Evolutionary conservation across 2,113 vertebrate species (phyloP), one percentile per base, ranked within the genome.

Genomic region (Gallinago paraguaiae): DNA sequence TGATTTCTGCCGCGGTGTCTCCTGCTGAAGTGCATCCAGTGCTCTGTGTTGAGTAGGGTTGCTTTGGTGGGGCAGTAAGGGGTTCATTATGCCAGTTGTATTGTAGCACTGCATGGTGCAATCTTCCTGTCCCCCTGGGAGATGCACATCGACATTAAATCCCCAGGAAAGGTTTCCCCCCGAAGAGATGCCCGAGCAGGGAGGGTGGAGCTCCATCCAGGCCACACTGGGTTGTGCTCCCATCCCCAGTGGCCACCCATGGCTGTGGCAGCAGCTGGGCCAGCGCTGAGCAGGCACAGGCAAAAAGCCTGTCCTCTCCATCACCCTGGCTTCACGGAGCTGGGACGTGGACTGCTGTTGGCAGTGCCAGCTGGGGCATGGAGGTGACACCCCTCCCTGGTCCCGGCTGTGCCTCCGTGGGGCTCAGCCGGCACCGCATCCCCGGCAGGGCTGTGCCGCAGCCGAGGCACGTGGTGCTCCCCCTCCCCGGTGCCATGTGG

Each of bases 291-390:
- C 10, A 18, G 39, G 24, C 8, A 2, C 25, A 25, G 56, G 27
- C 31, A 22, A 46, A 30, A 48, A 74, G 28, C 50, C 20, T 45
- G 7, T 20, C 24, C 31, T 2, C 30, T 50, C 48, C 59, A n/a
- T 59, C 7, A 0, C 33, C 28, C 37, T 0, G 2, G 30, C 35
- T 61, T 39, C n/a, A 5, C 1, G 0, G 39, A 33, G 60, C 72
- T 0, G 10, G n/a, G 13, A 17, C 4, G 0, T 6, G n/a, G 75
- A 20, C 19, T 8, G 0, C 68, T 13, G 25, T 6, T 31, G 43
- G 33, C 43, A 13, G 50, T 46, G 56, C n/a, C 59, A 30, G 23
- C 6, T 2, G 28, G 33, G 81, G 8, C 6, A 4, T 4, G 6
- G 51, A 5, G 13, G 28, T 24, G 89, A 48, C 80, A 23, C 7